Conservation (phyloP, 2,797 vertebrate species). For the Dicrostonyx torquatus region DNA sequence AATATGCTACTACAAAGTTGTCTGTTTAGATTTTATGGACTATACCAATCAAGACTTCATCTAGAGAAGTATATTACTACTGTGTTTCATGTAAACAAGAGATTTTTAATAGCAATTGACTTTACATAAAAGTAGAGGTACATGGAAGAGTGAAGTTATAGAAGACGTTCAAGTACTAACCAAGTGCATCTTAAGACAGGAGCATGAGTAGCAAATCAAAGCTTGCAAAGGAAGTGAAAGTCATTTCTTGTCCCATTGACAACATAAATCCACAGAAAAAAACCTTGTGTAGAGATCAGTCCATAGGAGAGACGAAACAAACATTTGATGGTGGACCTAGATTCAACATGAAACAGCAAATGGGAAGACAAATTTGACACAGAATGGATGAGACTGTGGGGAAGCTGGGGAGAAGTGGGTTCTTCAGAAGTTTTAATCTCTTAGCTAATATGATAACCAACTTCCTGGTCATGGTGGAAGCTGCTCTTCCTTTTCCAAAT, state of each 20-base stretch:
- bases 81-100: background rate
- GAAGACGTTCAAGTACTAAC: background rate
- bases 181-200: background rate
- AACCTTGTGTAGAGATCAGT: accelerated
- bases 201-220: background rate
- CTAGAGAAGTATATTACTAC: background rate
- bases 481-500: background rate
- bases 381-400: background rate
- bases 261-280: background rate
- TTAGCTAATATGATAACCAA: background rate
- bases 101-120: background rate
- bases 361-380: background rate
- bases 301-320: background rate
- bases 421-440: background rate
- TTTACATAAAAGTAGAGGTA: background rate
- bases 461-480: background rate
- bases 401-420: background rate
- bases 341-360: background rate
- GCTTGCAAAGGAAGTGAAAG: background rate
- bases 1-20: background rate
- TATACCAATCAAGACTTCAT: background rate
- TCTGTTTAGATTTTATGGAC: conserved; percentile 5
- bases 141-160: background rate
- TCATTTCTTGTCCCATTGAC: background rate
- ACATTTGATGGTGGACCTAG: background rate